phyloP scores from a whole-genome alignment of 1,140 invertebrate genomes.

The Rhizoglyphus robini region DNA sequence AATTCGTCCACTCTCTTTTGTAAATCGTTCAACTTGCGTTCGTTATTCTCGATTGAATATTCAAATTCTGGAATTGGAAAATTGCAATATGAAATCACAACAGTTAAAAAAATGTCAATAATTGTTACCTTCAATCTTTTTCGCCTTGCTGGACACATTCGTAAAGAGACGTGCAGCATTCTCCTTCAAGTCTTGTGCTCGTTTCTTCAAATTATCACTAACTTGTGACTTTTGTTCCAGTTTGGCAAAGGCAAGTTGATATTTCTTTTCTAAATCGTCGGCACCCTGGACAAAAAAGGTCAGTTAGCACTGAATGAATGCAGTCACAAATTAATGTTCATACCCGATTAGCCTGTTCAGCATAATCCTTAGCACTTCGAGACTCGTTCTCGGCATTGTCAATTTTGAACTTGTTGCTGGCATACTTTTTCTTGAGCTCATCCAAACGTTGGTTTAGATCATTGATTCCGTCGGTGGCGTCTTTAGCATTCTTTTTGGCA shows the following conservation, averaged over 20 bases:
- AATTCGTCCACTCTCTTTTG: conserved; percentile 35
- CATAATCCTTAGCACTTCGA: conserved; percentile 40
- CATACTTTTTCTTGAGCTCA: conserved; percentile 55
- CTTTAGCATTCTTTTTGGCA: conserved; percentile 55
- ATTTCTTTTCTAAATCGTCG: conserved; percentile 41
- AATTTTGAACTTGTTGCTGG: conserved; percentile 53
- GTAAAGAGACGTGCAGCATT: conserved; percentile 58
- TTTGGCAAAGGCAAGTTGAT: conserved; percentile 43
- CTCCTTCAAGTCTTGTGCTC: conserved; percentile 54
- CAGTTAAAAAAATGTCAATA: conserved; percentile 11
- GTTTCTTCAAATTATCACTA: conserved; percentile 50
- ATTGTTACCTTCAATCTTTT: conserved; percentile 47
- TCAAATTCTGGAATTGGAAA: conserved; percentile 38
- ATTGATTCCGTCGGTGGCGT: conserved; percentile 53
- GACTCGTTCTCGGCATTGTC: conserved; percentile 44
- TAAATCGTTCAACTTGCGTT: conserved; percentile 35
- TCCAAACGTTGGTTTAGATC: conserved; percentile 49
- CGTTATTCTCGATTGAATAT: conserved; percentile 36
- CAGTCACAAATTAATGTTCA: conserved; percentile 12
- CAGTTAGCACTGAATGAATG: neutral
- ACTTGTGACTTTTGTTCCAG: conserved; percentile 46
- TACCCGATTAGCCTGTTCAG: conserved; percentile 41
- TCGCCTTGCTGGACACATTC: conserved; percentile 56
- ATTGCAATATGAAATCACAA: conserved; percentile 18
- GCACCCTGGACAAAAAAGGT: conserved; percentile 29